Evolutionary conservation across 2,888 invertebrate genomes (phyloP).

Genomic region (Lasioglossum leucozonium): DNA sequence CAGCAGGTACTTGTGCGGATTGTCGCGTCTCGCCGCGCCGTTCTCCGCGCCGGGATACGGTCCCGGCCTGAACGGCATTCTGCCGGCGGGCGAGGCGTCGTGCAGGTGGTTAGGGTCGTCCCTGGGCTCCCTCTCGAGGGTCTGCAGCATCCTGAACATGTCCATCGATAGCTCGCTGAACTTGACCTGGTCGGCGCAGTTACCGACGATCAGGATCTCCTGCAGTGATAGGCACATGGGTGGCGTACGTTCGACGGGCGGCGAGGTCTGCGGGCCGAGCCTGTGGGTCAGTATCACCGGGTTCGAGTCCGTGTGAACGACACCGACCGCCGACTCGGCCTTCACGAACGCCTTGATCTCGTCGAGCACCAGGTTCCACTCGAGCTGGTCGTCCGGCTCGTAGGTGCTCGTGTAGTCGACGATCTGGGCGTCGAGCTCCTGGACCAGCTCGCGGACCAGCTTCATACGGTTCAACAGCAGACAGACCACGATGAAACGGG

Average conservation of each 20-base stretch:
- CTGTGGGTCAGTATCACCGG: constrained; percentile 95
- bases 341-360: constrained; percentile 98
- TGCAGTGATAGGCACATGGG: constrained; percentile 95
- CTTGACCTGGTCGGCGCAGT: constrained; percentile 96
- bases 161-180: constrained; percentile 98
- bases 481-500: constrained; percentile 98
- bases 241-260: constrained; percentile 94
- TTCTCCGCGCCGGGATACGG: constrained; percentile 88
- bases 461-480: constrained; percentile 96
- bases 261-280: constrained; percentile 92
- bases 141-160: constrained; percentile 99
- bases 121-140: constrained; percentile 95
- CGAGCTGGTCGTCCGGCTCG: constrained; percentile 96
- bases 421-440: constrained; percentile 96
- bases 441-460: constrained; percentile 95
- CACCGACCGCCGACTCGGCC: constrained; percentile 95
- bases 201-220: constrained; percentile 97
- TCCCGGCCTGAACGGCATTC: constrained; percentile 87
- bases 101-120: constrained; percentile 91
- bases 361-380: constrained; percentile 97
- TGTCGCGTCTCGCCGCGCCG: constrained; percentile 91
- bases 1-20: constrained; percentile 98
- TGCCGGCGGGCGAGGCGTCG: constrained; percentile 90
- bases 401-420: constrained; percentile 97
- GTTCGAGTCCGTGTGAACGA: constrained; percentile 93